These are phyloP conservation scores for Oriolus oriolus DNA, from an alignment of 2,113 vertebrate genomes.

Conservation along the genomic window DNA sequence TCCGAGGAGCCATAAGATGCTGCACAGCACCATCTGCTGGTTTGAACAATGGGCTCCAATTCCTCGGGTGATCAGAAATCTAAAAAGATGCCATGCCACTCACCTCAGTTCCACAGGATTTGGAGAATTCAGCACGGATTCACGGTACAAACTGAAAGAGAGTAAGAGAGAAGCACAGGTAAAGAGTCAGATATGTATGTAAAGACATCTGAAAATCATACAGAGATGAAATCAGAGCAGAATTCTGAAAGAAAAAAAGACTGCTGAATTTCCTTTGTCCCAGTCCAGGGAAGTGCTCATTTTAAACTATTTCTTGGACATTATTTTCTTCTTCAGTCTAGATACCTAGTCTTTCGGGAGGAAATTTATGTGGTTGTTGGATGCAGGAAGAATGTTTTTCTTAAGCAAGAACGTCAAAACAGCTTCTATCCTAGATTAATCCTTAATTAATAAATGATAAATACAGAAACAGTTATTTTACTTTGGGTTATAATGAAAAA, in stretches of 20 bases:
- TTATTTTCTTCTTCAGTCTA: not conserved
- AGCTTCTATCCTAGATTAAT: not conserved
- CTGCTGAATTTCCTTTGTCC: not conserved
- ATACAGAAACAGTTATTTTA: not conserved
- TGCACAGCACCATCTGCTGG: slow-evolving; percentile 78
- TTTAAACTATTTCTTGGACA: not conserved
- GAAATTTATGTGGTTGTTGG: not conserved
- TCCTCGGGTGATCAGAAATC: accelerated
- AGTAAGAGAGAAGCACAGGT: not conserved
- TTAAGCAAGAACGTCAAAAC: not conserved
- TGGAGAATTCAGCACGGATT: not conserved
- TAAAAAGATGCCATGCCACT: not conserved
- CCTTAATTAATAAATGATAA: not conserved
- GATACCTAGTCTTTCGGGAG: not conserved
- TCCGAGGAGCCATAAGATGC: slow-evolving; percentile 54
- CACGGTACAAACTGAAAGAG: not conserved
- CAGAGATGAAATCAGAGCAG: not conserved
- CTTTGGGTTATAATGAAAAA: not conserved
- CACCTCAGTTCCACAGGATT: not conserved
- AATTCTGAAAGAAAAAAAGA: not conserved
- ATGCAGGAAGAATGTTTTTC: not conserved
- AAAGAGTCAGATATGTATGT: not conserved
- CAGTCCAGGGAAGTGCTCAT: not conserved
- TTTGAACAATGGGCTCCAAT: not conserved
- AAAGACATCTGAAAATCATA: slow-evolving; percentile 28